These are phyloP conservation scores for Piprites chloris DNA, from an alignment of 2,113 vertebrate species.

Conservation along the genomic window DNA sequence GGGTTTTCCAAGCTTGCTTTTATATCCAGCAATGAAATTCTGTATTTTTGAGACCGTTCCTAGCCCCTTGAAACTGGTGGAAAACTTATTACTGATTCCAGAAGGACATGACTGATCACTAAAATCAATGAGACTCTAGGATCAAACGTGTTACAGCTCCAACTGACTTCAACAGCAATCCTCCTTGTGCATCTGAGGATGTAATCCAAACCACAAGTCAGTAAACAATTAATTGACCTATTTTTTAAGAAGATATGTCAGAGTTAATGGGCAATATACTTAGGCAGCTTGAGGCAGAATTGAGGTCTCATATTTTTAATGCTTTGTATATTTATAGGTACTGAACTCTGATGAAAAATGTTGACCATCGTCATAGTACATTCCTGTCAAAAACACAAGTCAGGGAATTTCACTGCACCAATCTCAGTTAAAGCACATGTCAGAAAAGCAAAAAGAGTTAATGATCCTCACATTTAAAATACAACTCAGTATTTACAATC, in stretches of 20 bases:
- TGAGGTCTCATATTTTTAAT: slow-evolving; percentile 46
- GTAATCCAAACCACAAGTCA: not conserved
- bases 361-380: not conserved
- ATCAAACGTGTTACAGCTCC: not conserved
- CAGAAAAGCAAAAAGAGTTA: not conserved
- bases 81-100: not conserved
- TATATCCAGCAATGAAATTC: not conserved
- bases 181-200: not conserved
- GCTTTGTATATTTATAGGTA: slow-evolving; percentile 33
- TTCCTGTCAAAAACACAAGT: slow-evolving; percentile 33
- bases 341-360: slow-evolving; percentile 17
- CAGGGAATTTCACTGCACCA: slow-evolving; percentile 6
- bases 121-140: not conserved
- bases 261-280: not conserved
- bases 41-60: not conserved
- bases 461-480: slow-evolving; percentile 30
- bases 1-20: not conserved
- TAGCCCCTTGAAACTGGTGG: not conserved
- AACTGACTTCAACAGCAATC: not conserved
- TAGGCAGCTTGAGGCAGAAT: slow-evolving; percentile 41
- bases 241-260: not conserved
- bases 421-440: slow-evolving; percentile 4
- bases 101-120: not conserved
- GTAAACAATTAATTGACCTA: slow-evolving; percentile 16
- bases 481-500: slow-evolving; percentile 7